These are phyloP conservation scores for Neoascia interrupta DNA, from an alignment of 2,888 invertebrate genomes.

Conservation along the genomic window DNA sequence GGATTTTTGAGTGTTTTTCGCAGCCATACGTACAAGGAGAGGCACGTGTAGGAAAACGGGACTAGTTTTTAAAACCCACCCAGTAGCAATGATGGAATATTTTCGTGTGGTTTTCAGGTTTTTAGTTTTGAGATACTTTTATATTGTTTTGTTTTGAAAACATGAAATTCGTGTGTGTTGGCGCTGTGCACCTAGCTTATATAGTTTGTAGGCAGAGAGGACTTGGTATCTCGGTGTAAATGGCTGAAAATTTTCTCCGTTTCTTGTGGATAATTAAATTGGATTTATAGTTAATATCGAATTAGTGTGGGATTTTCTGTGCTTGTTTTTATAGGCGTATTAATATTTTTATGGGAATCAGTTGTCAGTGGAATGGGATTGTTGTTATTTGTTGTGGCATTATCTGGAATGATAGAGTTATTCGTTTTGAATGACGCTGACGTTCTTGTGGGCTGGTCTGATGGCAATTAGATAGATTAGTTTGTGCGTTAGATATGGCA, in stretches of 20 bases:
- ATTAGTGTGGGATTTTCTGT: conserved; percentile 22
- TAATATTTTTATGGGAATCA: conserved; percentile 48
- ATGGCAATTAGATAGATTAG: background rate
- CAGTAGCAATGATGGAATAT: conserved; percentile 27
- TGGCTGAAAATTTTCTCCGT: conserved; percentile 16
- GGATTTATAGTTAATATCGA: conserved; percentile 54
- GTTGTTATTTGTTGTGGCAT: conserved; percentile 5
- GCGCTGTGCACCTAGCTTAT: no score
- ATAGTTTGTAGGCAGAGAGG: no score
- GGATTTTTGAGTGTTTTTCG: conserved; percentile 66
- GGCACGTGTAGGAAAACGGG: background rate
- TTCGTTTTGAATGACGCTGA: background rate
- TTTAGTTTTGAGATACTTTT: conserved; percentile 30
- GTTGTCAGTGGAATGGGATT: conserved; percentile 43
- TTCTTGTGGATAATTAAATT: conserved; percentile 53
- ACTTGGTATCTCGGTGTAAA: conserved; percentile 30
- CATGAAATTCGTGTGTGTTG: background rate
- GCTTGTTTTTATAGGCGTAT: conserved; percentile 32
- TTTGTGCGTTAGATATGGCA: no score
- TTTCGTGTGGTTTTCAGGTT: conserved; percentile 36
- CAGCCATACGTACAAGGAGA: no score
- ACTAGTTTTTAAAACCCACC: no score
- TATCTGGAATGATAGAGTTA: no score
- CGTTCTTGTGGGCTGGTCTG: background rate
- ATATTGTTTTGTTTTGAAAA: conserved; percentile 13